Evolutionary conservation across 1,140 invertebrate genomes (phyloP).

Genomic region (Drosophila sturtevanti): DNA sequence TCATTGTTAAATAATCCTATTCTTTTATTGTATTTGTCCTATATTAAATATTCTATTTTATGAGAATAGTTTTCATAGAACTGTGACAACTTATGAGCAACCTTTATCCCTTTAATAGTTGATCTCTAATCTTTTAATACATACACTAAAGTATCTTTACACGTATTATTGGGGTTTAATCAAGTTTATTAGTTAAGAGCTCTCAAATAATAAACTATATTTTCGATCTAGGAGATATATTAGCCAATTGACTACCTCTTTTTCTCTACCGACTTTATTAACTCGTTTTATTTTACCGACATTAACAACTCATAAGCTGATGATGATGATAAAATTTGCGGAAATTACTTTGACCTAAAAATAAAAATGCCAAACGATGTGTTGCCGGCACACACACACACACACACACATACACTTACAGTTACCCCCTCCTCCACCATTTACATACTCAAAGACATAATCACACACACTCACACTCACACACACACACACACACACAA

Average conservation of each 20-base stretch:
- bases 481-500: conserved; percentile 3
- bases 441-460: not conserved
- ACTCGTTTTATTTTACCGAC: not conserved
- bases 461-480: not conserved
- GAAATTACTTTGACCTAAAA: conserved; percentile 75
- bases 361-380: conserved; percentile 46
- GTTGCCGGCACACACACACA: conserved; percentile 47
- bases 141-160: too few species aligned
- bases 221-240: not conserved
- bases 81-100: too few species aligned
- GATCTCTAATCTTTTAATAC: too few species aligned
- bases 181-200: too few species aligned
- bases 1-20: too few species aligned
- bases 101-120: too few species aligned
- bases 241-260: conserved; percentile 15
- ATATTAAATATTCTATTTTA: too few species aligned
- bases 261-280: conserved; percentile 2
- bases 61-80: too few species aligned
- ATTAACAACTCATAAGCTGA: conserved; percentile 22
- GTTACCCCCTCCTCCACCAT: not conserved
- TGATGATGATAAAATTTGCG: conserved; percentile 55
- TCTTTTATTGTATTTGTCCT: too few species aligned
- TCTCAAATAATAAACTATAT: not conserved
- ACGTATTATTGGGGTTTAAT: too few species aligned
- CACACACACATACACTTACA: not conserved